Conservation (phyloP, 2,797 vertebrate genomes). For the Lycodopsis pacificus region DNA sequence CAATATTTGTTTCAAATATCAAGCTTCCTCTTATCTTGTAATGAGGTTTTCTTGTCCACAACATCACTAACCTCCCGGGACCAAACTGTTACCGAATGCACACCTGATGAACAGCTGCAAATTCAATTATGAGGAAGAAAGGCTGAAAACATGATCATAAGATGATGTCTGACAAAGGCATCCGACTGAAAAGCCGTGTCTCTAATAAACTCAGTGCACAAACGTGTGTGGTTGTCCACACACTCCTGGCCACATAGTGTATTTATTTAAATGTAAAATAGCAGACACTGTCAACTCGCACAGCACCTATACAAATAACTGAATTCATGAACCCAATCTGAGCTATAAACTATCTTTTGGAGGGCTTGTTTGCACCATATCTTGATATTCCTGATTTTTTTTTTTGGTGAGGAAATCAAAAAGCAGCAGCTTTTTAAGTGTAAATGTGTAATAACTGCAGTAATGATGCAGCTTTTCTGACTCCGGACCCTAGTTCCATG, state of each 20-base stretch:
- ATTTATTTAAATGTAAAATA: not conserved
- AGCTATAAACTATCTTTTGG: not conserved
- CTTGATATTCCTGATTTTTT: not conserved
- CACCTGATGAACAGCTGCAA: constrained; percentile 4
- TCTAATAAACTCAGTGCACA: too few relatives aligned
- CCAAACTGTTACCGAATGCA: not conserved
- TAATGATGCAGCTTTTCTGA: not conserved
- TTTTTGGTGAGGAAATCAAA: not conserved
- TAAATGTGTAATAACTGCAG: not conserved
- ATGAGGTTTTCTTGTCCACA: not conserved
- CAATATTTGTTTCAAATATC: not conserved
- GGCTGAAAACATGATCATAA: not conserved
- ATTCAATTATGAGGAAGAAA: not conserved
- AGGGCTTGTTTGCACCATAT: not conserved
- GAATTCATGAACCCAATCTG: not conserved
- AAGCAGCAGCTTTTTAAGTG: not conserved
- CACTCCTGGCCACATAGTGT: not conserved
- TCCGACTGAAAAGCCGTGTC: too few relatives aligned
- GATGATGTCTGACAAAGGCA: too few relatives aligned
- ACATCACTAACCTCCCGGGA: not conserved
- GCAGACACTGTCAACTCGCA: not conserved
- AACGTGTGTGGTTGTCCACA: not conserved
- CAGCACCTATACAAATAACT: too few relatives aligned
- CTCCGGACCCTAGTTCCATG: not conserved
- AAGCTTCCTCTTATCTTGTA: not conserved